A percentile compares a stretch with the other conserved stretches of the same genome.
phyloP scores from a whole-genome alignment of 2,113 vertebrate genomes.

The Plectropomus leopardus region DNA sequence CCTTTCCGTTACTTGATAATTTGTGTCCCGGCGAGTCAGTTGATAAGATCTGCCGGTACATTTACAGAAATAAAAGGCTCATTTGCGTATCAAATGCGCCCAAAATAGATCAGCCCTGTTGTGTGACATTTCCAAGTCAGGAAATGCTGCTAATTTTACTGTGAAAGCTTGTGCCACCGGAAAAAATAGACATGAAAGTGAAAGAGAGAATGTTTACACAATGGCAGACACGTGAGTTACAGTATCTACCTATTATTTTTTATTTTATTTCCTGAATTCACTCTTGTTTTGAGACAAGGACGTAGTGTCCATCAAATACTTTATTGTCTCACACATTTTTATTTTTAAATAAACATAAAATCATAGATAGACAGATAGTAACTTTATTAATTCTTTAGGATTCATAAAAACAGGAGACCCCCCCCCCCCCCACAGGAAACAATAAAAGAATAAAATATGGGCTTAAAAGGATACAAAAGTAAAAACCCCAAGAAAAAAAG shows the following conservation, averaged over 20 bases:
- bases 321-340: too few relatives aligned
- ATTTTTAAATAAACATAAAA: too few relatives aligned
- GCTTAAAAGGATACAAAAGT: too few relatives aligned
- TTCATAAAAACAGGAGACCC: too few relatives aligned
- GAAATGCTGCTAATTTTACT: conserved; percentile 36
- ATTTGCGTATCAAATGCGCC: conserved; percentile 47
- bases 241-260: background rate
- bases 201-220: background rate
- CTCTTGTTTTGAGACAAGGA: too few relatives aligned
- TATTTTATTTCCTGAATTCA: too few relatives aligned
- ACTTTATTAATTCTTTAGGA: too few relatives aligned
- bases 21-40: background rate
- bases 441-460: too few relatives aligned
- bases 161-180: conserved; percentile 9
- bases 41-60: background rate
- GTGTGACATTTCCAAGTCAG: conserved; percentile 36
- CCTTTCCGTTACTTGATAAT: background rate
- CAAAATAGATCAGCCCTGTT: conserved; percentile 33
- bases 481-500: too few relatives aligned
- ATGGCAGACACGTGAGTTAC: background rate
- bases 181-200: background rate
- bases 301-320: too few relatives aligned
- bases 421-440: too few relatives aligned
- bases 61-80: conserved; percentile 18
- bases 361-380: too few relatives aligned